Conservation (phyloP, 2,888 invertebrate species). For the Chrysina gloriosa region DNA sequence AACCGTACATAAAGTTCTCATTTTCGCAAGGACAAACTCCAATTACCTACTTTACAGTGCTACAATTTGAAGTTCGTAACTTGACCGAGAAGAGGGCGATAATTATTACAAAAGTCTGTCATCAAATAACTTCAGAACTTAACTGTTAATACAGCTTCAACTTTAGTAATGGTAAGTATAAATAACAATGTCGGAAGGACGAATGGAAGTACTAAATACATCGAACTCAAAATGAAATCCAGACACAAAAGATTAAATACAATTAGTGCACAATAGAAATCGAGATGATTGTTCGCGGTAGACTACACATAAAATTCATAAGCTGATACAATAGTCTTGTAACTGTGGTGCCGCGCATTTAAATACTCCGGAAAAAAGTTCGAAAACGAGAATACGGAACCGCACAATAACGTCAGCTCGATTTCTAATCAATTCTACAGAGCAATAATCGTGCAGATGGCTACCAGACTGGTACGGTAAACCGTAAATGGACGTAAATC, state of each 20-base stretch:
- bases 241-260: not conserved
- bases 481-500: not conserved
- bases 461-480: not conserved
- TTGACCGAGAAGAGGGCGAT: too few relatives aligned
- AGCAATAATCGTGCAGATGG: not conserved
- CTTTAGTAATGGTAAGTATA: too few relatives aligned
- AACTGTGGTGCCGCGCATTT: not conserved
- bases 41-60: too few relatives aligned
- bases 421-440: conserved; percentile 1
- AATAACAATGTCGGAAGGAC: too few relatives aligned
- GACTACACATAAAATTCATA: not conserved
- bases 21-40: too few relatives aligned
- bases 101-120: too few relatives aligned
- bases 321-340: not conserved
- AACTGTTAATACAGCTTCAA: too few relatives aligned
- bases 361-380: not conserved
- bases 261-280: conserved; percentile 11
- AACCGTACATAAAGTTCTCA: too few relatives aligned
- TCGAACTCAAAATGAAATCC: not conserved
- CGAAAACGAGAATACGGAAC: not conserved
- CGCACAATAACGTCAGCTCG: not conserved
- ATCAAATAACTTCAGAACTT: too few relatives aligned
- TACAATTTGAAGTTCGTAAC: too few relatives aligned
- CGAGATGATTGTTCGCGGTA: not conserved
- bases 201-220: too few relatives aligned